Evolutionary conservation across 2,888 invertebrate species (phyloP).

Genomic region (Drosophila diplacantha): DNA sequence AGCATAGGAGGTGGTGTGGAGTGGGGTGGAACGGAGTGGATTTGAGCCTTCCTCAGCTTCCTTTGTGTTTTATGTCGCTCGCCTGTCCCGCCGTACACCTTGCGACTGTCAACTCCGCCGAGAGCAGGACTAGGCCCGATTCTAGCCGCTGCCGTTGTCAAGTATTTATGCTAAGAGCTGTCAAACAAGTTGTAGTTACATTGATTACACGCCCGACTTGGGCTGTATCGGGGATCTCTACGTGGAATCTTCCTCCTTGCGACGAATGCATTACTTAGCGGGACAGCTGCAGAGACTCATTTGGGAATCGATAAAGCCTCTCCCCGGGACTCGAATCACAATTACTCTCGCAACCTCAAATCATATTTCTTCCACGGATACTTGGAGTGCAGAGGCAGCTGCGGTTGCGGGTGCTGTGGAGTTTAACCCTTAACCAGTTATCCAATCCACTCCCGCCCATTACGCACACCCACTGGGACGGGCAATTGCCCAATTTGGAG

Average conservation of each 20-base stretch:
- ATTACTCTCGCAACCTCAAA: slow-evolving; percentile 23
- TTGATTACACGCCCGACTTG: slow-evolving; percentile 59
- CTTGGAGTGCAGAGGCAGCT: slow-evolving; percentile 35
- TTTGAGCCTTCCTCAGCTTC: slow-evolving; percentile 23
- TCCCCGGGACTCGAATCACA: neutral
- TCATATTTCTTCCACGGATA: slow-evolving; percentile 8
- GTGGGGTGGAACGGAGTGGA: slow-evolving; percentile 28
- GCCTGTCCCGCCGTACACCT: slow-evolving; percentile 54
- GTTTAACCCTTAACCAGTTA: slow-evolving; percentile 45
- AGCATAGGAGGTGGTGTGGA: slow-evolving; percentile 20
- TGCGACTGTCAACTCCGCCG: slow-evolving; percentile 48
- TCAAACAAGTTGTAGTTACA: slow-evolving; percentile 72
- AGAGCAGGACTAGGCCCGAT: slow-evolving; percentile 24
- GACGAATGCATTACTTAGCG: slow-evolving; percentile 62
- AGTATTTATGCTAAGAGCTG: slow-evolving; percentile 73
- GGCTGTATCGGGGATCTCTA: slow-evolving; percentile 19
- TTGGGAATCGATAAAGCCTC: slow-evolving; percentile 37
- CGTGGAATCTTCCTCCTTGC: slow-evolving; percentile 32
- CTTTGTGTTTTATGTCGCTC: slow-evolving; percentile 55
- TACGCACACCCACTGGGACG: slow-evolving; percentile 34
- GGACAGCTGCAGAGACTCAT: slow-evolving; percentile 45
- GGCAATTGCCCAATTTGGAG: slow-evolving; percentile 49
- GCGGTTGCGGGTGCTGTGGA: neutral
- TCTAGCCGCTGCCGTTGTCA: slow-evolving; percentile 43
- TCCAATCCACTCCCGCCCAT: slow-evolving; percentile 30